Conservation (phyloP, 2,888 invertebrate species). For the Lasioglossum vierecki region DNA sequence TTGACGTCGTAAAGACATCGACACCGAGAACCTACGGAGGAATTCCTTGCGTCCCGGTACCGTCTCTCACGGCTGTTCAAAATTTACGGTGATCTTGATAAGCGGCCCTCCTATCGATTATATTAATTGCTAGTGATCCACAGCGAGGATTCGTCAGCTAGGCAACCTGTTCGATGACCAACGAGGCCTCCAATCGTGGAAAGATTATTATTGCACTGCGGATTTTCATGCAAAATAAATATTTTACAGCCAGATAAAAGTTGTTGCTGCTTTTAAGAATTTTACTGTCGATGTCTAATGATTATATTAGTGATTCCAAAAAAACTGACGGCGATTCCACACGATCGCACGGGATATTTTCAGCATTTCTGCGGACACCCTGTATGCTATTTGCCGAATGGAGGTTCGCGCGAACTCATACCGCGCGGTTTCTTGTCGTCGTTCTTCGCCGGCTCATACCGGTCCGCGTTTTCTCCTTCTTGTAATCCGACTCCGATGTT, state of each 20-base stretch:
- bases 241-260: too few species aligned
- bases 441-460: conserved; percentile 15
- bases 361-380: background rate
- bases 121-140: conserved; percentile 1
- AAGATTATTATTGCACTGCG: background rate
- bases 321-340: background rate
- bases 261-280: too few species aligned
- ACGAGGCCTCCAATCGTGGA: background rate
- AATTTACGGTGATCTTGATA: conserved; percentile 14
- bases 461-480: conserved; percentile 35
- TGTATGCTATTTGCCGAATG: conserved; percentile 65
- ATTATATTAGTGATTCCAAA: too few species aligned
- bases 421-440: conserved; percentile 38
- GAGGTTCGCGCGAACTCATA: conserved; percentile 59
- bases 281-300: too few species aligned
- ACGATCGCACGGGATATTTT: too few species aligned
- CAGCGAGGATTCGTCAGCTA: background rate
- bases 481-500: conserved; percentile 36
- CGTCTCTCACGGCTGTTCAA: background rate
- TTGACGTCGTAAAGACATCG: conserved; percentile 25
- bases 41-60: background rate
- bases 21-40: background rate
- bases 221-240: background rate
- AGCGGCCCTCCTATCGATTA: background rate
- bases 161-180: background rate